phyloP scores from a whole-genome alignment of 2,797 vertebrate genomes.

The Leptatherina wallacei region DNA sequence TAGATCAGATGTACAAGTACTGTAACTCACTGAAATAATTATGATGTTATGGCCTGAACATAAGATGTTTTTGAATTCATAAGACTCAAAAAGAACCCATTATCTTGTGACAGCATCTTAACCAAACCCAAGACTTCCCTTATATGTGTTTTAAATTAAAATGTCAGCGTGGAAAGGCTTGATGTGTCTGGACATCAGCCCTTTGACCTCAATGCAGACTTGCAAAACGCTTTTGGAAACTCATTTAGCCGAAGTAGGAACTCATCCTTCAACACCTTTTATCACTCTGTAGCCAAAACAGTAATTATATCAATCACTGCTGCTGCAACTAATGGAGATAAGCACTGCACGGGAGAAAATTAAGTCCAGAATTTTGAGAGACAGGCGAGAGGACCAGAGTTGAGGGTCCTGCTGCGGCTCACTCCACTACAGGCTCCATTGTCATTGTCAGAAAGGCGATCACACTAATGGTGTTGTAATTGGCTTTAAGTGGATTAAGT shows the following conservation, averaged over 20 bases:
- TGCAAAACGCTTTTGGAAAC: slow-evolving; percentile 59
- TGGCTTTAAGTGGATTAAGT: slow-evolving; percentile 82
- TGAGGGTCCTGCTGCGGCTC: slow-evolving; percentile 35
- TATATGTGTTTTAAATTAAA: slow-evolving; percentile 45
- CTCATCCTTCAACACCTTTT: slow-evolving; percentile 62
- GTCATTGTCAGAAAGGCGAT: slow-evolving; percentile 79
- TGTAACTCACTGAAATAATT: background rate
- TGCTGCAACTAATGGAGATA: slow-evolving; percentile 57
- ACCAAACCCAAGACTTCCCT: slow-evolving; percentile 2
- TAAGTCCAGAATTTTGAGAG: slow-evolving; percentile 6
- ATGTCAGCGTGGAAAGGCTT: slow-evolving; percentile 19
- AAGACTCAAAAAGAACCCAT: slow-evolving; percentile 9
- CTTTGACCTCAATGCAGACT: slow-evolving; percentile 55
- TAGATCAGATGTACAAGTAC: too few relatives aligned
- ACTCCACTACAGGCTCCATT: slow-evolving; percentile 51
- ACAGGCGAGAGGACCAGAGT: slow-evolving; percentile 27
- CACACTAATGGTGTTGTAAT: slow-evolving; percentile 82
- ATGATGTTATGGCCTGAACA: background rate
- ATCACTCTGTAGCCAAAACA: slow-evolving; percentile 63
- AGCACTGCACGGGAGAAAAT: slow-evolving; percentile 27
- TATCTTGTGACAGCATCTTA: slow-evolving; percentile 1
- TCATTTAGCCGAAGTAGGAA: slow-evolving; percentile 61
- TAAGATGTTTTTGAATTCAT: background rate
- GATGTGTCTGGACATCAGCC: slow-evolving; percentile 40
- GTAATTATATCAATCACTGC: slow-evolving; percentile 66